phyloP scores from a whole-genome alignment of 2,888 invertebrate species.

The Callinectes sapidus region DNA sequence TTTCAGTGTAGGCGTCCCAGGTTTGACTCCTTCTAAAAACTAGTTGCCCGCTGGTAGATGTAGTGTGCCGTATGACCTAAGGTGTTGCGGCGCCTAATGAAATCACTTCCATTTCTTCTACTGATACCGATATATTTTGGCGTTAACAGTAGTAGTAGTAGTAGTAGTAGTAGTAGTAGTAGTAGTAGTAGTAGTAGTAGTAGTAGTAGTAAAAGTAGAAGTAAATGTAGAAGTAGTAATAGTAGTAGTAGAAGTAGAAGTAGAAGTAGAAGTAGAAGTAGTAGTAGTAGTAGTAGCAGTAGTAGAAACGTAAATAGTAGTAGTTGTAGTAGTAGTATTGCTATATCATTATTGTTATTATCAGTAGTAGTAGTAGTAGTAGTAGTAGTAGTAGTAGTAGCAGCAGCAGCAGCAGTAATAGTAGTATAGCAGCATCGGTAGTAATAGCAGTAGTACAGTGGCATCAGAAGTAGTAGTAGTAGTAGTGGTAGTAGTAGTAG shows the following conservation, averaged over 20 bases:
- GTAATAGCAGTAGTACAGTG: too few relatives aligned
- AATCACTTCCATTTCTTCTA: too few relatives aligned
- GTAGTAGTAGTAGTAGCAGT: background rate
- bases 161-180: background rate
- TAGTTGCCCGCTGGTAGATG: too few relatives aligned
- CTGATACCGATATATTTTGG: too few relatives aligned
- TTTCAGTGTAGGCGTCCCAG: too few relatives aligned
- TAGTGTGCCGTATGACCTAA: too few relatives aligned
- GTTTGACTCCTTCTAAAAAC: too few relatives aligned
- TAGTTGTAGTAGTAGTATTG: background rate
- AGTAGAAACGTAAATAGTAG: background rate
- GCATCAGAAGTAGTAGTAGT: slow-evolving; percentile 1
- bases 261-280: background rate
- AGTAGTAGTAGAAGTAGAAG: background rate
- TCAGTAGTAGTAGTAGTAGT: background rate
- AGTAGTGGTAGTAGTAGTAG: background rate
- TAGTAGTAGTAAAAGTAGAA: background rate
- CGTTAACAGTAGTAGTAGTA: too few relatives aligned
- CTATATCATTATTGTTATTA: background rate
- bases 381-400: background rate
- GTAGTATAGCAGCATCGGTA: background rate
- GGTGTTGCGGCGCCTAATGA: too few relatives aligned
- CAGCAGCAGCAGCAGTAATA: too few relatives aligned
- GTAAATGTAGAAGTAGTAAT: background rate
- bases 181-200: slow-evolving; percentile 1